Base-by-base conservation (phyloP, 1,140 invertebrate genomes). In the Bombus difficillimus region DNA sequence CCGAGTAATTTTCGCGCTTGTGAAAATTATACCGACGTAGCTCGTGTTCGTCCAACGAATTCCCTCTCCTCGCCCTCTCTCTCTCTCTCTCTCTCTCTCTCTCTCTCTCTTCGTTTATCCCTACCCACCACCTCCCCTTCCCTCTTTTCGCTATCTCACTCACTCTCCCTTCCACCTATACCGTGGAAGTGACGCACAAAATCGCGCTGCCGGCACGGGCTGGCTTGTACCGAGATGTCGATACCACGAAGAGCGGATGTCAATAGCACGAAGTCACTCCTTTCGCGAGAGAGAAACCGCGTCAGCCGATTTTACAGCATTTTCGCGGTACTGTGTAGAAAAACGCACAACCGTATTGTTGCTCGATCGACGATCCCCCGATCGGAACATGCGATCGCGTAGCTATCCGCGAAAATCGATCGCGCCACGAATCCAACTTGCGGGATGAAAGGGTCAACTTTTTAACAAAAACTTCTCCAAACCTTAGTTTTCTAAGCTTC, bases 161-260 rank as follows among this genome's bases (percentile, higher is more conserved):
- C 37, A 32, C n/a, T 53, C 34, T 62, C 59, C 47, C 80, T 71
- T 6, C 64, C 82, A 18, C 73, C n/a, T n/a, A 6, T 6, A n/a
- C 71, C 86, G 91, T 93, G 92, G 89, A 93, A 93, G 87, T 92
- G 93, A 93, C 92, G 92, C 91, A 62, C 59, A 89, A 89, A 90
- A 88, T 89, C 89, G 88, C 92, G 92, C 91, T 92, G 81, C 85
- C 90, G 81, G 91, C 85, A 89, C 84, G 84, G 73, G 85, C 89
- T 86, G 88, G 90, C 92, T 93, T 93, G 92, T 92, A 92, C 92
- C 86, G 90, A 90, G 89, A 92, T 94, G 93, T 95, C 93, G 93
- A 94, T 94, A 94, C 89, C 94, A 94, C 91, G 91, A 93, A 92
- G 92, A 93, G 93, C 91, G 91, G 92, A 94, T 94, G 94, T 93